Evolutionary conservation across 1,140 invertebrate species (phyloP), one percentile per base, ranked within the genome.

Genomic region (Drosophila parvula): DNA sequence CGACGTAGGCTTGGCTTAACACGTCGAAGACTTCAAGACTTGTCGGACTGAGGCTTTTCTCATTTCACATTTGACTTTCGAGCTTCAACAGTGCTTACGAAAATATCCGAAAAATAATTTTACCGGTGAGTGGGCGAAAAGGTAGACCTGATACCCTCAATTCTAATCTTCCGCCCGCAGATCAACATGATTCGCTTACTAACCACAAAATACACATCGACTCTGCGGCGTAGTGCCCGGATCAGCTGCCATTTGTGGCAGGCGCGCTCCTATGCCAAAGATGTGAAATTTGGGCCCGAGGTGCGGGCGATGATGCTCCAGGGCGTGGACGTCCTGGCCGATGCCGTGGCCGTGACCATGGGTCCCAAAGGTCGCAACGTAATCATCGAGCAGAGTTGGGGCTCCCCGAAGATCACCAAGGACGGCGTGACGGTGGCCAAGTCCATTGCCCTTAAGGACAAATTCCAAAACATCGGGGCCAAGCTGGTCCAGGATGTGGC

Each of bases 391-490:
- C 98, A 99, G 93, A 98, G 97, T n/a, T 99, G 99, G 99, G 99
- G 99, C 8, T 97, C 97, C 58, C 99, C 99, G 10, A 99, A 99
- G 93, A 99, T 99, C 88, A 99, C 98, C 30, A 99, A 99, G 93
- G 99, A 99, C 92, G 99, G 99, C 79, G 99, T 99, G 0, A 99
- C 99, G 1, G 99, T 99, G 45, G 99, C 99, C 14, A 99, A 99
- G 92, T 96, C 97, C 4, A 96, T 99, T 51, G 98, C 99, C 91
- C 93, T 99, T 2, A 98, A 99, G 93, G 98, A 99, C 91, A 99
- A 99, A 93, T 99, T 98, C 93, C 98, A 99, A 93, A 99, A 99
- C 92, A 98, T 99, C 92, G 99, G 98, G 44, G 99, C 99, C 27
- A 99, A 98, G 92, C 93, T 99, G n/a, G 98, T 99, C 8, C 99